Evolutionary conservation across 2,113 vertebrate species (phyloP), one percentile per base, ranked within the genome.

Genomic region (Polypterus bichir): DNA sequence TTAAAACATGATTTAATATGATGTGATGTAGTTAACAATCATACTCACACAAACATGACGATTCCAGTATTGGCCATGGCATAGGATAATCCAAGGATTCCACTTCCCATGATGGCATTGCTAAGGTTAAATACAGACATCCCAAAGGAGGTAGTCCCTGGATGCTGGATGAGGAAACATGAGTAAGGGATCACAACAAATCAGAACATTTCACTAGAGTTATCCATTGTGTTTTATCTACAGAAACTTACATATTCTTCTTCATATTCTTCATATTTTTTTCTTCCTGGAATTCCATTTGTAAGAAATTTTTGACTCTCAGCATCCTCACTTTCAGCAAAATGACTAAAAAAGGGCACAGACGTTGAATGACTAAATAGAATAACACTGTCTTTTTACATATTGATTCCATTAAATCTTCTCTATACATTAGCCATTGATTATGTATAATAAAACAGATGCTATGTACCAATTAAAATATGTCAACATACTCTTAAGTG

Each of bases 61-160:
- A 99, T 97, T 69, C 96, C 96, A 0, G 94, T 99, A 80, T 97
- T 97, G 59, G 96, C 93, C 94, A 99, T 94, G 60, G 96, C 94
- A 7, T 86, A 98, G 47, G 96, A 97, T 58, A 98, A 77, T 46
- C 94, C 94, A 66, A 97, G 77, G 71, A 98, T 97, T 2, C 96
- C 96, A 0, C 96, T 98, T 72, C 96, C 96, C 94, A 98, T 98
- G 69, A 98, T 99, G 72, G 96, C 96, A 0, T 99, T 99, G 70
- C 96, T 94, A 77, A 99, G 76, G 71, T 99, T 99, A 75, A 98
- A 98, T 0, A 92, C 87, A 0, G 94, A 98, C 90, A 98, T 96
- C 62, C 94, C 93, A 46, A 98, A 93, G 4, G 96, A 94, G 4
- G 80, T 77, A 64, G 91, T 91, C 55, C 96, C 96, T 0, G 81